These are phyloP conservation scores for Gryllus bimaculatus DNA, from an alignment of 1,140 invertebrate genomes.

Conservation along the genomic window DNA sequence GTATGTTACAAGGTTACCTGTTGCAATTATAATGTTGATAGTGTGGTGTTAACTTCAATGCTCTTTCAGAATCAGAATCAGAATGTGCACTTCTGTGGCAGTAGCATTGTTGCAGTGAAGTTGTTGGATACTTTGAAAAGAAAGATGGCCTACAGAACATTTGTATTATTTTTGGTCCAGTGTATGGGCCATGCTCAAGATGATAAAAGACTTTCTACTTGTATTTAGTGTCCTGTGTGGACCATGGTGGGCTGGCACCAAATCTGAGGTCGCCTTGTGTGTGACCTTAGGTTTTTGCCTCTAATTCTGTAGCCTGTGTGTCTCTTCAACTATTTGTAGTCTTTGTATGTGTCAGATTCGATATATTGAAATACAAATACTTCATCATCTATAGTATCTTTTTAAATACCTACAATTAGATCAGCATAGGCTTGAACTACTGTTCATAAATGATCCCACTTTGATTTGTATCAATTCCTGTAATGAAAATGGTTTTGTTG, in stretches of 20 bases:
- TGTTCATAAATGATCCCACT: too few species aligned
- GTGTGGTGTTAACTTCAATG: not conserved
- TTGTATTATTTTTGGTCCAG: not conserved
- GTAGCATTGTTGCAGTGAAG: not conserved
- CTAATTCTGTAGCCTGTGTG: not conserved
- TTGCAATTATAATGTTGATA: not conserved
- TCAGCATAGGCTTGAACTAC: too few species aligned
- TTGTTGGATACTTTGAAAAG: not conserved
- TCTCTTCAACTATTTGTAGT: slow-evolving; percentile 5
- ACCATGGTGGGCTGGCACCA: not conserved
- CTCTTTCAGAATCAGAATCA: not conserved
- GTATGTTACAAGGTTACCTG: not conserved
- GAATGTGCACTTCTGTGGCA: not conserved
- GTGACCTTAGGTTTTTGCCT: not conserved
- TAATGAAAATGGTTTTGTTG: too few species aligned
- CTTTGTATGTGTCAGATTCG: not conserved
- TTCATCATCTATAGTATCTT: not conserved
- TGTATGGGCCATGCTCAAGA: not conserved
- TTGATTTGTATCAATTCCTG: too few species aligned
- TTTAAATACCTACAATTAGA: not conserved
- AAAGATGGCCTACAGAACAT: not conserved
- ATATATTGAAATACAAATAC: slow-evolving; percentile 2
- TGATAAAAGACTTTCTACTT: not conserved
- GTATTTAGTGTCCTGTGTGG: not conserved
- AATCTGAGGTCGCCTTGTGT: not conserved